phyloP scores from a whole-genome alignment of 1,140 invertebrate species.

The Zophobas morio region DNA sequence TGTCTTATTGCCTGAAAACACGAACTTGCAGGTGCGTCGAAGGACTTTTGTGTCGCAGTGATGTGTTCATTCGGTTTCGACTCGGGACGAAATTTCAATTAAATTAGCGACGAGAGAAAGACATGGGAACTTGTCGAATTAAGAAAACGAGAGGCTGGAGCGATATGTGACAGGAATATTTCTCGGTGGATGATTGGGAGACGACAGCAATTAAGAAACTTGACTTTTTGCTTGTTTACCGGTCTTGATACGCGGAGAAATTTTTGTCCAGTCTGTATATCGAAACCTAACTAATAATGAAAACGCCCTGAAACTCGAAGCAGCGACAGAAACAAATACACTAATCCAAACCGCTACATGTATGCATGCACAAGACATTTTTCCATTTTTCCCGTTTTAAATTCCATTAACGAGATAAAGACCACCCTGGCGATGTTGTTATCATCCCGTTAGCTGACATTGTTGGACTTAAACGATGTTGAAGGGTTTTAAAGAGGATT shows the following conservation, averaged over 20 bases:
- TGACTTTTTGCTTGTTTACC: too few species aligned
- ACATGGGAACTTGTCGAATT: neutral
- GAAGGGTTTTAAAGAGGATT: slow-evolving; percentile 16
- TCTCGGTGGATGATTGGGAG: neutral
- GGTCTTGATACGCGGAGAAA: too few species aligned
- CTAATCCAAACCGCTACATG: too few species aligned
- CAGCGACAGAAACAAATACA: too few species aligned
- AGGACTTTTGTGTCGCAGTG: neutral
- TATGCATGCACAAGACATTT: too few species aligned
- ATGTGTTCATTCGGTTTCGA: neutral
- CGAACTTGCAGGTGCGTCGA: slow-evolving; percentile 34
- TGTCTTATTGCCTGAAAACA: slow-evolving; percentile 48
- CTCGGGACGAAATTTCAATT: neutral
- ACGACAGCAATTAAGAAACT: too few species aligned
- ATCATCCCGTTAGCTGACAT: slow-evolving; percentile 2
- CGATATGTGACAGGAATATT: neutral
- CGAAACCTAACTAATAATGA: too few species aligned
- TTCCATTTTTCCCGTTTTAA: neutral
- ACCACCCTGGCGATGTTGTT: slow-evolving; percentile 10
- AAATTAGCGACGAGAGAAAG: neutral
- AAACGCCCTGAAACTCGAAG: too few species aligned
- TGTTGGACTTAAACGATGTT: slow-evolving; percentile 11
- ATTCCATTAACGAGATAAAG: slow-evolving; percentile 1
- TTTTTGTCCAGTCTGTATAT: too few species aligned
- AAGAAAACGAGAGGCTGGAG: neutral